Evolutionary conservation across 2,113 vertebrate genomes (phyloP).

Genomic region (Actinemys pallida): DNA sequence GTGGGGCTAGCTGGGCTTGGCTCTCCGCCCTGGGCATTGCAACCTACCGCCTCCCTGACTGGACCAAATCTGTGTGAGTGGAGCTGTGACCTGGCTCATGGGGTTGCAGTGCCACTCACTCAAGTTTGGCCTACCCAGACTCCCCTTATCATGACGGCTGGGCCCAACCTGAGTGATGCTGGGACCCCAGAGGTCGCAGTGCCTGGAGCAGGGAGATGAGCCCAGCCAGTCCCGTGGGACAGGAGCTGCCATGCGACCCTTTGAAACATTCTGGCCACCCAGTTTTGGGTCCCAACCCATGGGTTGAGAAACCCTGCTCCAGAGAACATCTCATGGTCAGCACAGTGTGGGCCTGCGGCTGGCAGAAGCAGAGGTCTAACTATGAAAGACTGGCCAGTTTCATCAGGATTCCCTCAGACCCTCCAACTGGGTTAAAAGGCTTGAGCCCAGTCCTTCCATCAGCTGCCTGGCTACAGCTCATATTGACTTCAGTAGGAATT

Average conservation of each 20-base stretch:
- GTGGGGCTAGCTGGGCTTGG: background rate
- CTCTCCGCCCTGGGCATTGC: background rate
- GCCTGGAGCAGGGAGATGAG: too few species aligned
- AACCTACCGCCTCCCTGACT: background rate
- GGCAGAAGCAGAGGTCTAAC: background rate
- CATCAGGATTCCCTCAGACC: background rate
- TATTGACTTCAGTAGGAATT: background rate
- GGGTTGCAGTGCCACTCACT: background rate
- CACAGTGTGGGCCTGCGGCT: rapidly evolving
- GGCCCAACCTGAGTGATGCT: background rate
- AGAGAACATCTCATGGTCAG: background rate
- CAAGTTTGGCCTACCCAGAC: background rate
- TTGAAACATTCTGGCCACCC: too few species aligned
- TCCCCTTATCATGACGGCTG: background rate
- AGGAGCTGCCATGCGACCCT: too few species aligned
- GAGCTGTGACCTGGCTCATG: background rate
- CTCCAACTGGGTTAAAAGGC: background rate
- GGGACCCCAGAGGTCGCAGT: too few species aligned
- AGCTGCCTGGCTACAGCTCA: background rate
- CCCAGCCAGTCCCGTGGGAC: too few species aligned
- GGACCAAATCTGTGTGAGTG: background rate
- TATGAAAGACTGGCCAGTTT: background rate
- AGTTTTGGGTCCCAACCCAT: too few species aligned
- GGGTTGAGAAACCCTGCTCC: background rate
- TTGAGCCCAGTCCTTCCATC: background rate